Conservation (phyloP, 2,888 invertebrate species). For the Horisme vitalbata region DNA sequence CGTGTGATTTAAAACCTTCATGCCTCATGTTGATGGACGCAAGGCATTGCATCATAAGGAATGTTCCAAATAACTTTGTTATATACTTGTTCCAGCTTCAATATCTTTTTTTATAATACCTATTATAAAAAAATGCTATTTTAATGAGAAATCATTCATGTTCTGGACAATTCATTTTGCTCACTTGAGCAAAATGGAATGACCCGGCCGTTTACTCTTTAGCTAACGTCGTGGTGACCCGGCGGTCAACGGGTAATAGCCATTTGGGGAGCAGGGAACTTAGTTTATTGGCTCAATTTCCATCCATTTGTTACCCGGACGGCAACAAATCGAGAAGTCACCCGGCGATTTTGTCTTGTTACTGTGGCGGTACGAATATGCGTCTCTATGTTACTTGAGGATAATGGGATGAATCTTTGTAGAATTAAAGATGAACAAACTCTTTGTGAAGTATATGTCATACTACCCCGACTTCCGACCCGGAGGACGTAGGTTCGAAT, state of each 20-base stretch:
- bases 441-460: too few relatives aligned
- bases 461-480: too few relatives aligned
- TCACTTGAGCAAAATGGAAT: background rate
- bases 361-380: constrained; percentile 27
- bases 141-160: too few relatives aligned
- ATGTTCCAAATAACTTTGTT: too few relatives aligned
- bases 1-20: too few relatives aligned
- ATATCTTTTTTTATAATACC: too few relatives aligned
- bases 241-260: constrained; percentile 72
- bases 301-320: constrained; percentile 42
- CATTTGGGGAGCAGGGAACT: constrained; percentile 70
- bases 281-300: constrained; percentile 66
- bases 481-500: too few relatives aligned
- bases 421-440: background rate
- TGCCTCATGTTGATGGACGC: too few relatives aligned
- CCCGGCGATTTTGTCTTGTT: constrained; percentile 51
- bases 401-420: background rate
- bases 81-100: too few relatives aligned
- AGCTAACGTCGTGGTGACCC: constrained; percentile 33
- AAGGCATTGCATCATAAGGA: too few relatives aligned
- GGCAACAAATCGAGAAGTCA: constrained; percentile 50
- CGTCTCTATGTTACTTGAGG: constrained; percentile 22
- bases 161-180: too few relatives aligned
- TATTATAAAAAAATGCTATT: too few relatives aligned
- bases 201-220: constrained; percentile 31